Evolutionary conservation across 2,888 invertebrate genomes (phyloP), one percentile per base, ranked within the genome.

Genomic region (Xestia ashworthii): DNA sequence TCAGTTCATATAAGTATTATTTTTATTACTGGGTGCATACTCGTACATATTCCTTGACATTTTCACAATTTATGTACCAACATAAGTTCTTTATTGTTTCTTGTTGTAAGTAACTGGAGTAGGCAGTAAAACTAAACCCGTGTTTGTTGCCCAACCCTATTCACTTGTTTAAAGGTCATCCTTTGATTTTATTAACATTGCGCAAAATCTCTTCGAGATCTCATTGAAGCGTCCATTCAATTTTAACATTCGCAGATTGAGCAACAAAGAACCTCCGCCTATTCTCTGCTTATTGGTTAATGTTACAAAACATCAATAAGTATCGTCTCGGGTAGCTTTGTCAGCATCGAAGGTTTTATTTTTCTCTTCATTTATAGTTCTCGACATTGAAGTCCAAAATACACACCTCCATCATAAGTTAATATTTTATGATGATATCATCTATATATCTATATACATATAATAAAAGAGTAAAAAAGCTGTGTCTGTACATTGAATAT

Each of bases 211-310:
- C 64, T 64, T 53, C 60, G 58, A 70, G 66, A 48, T 85, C 68
- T 76, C 71, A 84, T 72, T 84, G 75, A 79, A 78, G 65, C 46
- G 12, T 64, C 46, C 8, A 79, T 78, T 79, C 41, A 75, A 70
- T 77, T 71, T 69, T 41, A 70, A 65, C n/a, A 74, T 71, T 82
- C 55, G 71, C 71, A 58, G 32, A 38, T 85, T 85, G 72, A 32
- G 71, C 65, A 84, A 85, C 38, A 67, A 5, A 50, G 22, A 48
- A 14, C 44, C n/a, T 50, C 66, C 50, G 46, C 64, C 16, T 22
- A 6, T 62, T 55, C n/a, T 50, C 66, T 58, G 46, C 64, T 22
- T 22, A 6, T 62, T 55, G 48, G 60, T 22, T 25, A 8, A 67
- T 50, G 67, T 81, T 83, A 72, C 75, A 75, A 75, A 68, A 75